These are phyloP conservation scores for Ceratosolen solmsi DNA, from an alignment of 1,140 invertebrate genomes.

Conservation along the genomic window DNA sequence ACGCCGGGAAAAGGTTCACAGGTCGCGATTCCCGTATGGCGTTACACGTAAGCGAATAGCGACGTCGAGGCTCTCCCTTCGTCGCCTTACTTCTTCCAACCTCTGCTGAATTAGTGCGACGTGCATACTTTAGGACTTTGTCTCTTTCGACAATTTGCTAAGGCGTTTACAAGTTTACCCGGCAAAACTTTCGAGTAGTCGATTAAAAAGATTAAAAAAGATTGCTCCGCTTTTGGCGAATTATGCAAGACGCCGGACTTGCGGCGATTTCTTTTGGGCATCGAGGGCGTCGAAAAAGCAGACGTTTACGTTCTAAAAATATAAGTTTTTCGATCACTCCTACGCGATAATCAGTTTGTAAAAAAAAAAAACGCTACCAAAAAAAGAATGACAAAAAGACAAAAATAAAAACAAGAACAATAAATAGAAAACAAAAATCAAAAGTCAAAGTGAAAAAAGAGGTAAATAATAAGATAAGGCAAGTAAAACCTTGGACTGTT, in stretches of 20 bases:
- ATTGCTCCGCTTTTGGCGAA: background rate
- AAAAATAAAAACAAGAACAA: too few relatives aligned
- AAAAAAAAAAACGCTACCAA: too few relatives aligned
- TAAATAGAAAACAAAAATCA: background rate
- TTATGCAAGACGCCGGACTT: background rate
- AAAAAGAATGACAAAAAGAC: too few relatives aligned
- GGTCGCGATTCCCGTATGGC: background rate
- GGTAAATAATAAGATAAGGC: background rate
- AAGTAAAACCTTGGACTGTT: background rate
- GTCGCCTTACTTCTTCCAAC: background rate
- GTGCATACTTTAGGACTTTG: background rate
- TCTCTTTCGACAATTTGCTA: background rate
- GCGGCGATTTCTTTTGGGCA: background rate
- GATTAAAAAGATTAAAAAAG: too few relatives aligned
- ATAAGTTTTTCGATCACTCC: too few relatives aligned
- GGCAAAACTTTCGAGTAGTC: background rate
- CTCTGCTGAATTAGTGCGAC: background rate
- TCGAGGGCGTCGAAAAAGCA: background rate
- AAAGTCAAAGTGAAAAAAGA: background rate
- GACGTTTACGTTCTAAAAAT: background rate
- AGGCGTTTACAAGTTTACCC: background rate
- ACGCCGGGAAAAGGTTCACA: background rate
- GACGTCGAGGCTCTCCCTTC: background rate
- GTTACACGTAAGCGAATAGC: background rate
- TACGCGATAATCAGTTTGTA: too few relatives aligned